phyloP scores from a whole-genome alignment of 2,888 invertebrate species.

The Himalopsyche tibetana region DNA sequence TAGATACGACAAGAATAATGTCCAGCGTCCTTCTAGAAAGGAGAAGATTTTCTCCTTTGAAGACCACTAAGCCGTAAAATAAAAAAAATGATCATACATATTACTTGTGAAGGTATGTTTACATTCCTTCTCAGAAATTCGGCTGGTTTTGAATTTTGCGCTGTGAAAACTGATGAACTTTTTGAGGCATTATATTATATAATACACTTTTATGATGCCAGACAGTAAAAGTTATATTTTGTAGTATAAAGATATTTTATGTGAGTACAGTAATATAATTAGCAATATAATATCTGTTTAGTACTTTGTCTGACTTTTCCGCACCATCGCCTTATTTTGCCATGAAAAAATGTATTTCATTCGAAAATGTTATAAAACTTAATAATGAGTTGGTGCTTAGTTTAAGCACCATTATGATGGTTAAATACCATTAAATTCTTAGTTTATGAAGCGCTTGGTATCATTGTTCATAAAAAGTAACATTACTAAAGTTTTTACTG shows the following conservation, averaged over 20 bases:
- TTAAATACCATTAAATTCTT: no score
- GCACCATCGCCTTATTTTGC: no score
- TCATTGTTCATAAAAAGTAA: no score
- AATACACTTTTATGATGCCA: no score
- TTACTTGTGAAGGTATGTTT: constrained; percentile 29
- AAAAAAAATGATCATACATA: constrained; percentile 49
- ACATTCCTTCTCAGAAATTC: background rate
- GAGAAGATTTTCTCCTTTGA: constrained; percentile 43
- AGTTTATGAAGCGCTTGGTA: no score
- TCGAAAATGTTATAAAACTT: no score
- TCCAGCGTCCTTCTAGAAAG: constrained; percentile 23
- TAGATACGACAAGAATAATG: constrained; percentile 46
- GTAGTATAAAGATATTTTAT: no score
- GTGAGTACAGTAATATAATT: background rate
- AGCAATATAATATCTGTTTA: constrained; percentile 14
- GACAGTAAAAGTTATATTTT: no score
- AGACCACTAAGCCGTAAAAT: constrained; percentile 53
- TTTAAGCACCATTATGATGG: no score
- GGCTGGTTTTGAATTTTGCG: background rate
- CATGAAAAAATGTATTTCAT: no score
- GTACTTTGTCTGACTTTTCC: background rate
- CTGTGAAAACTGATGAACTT: background rate
- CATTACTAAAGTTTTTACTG: no score
- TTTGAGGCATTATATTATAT: background rate
- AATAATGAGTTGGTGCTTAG: no score